These are phyloP conservation scores for Melanaphis sacchari DNA, from an alignment of 1,140 invertebrate genomes.

Conservation along the genomic window DNA sequence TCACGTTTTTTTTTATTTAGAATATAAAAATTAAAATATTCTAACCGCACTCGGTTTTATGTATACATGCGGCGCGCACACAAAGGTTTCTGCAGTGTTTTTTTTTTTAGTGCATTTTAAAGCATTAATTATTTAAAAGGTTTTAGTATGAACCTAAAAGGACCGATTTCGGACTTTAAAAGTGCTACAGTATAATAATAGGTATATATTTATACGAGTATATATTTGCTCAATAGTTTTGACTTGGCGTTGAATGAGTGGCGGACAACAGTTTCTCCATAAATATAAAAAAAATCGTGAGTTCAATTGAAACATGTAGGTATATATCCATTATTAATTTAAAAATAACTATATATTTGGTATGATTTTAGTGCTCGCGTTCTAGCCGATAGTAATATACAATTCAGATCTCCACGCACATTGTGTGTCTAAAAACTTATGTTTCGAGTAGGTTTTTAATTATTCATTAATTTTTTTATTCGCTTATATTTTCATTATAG, in stretches of 20 bases:
- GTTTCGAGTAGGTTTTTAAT: neutral
- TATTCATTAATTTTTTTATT: neutral
- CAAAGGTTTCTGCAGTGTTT: neutral
- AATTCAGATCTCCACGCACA: neutral
- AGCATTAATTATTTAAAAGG: neutral
- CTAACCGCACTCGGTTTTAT: neutral
- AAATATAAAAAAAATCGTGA: neutral
- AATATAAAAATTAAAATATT: constrained; percentile 26
- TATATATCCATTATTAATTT: neutral
- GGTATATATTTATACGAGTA: neutral
- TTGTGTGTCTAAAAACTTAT: neutral
- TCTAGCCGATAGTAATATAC: neutral
- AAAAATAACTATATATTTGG: neutral
- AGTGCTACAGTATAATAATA: constrained; percentile 5
- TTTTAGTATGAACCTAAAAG: neutral
- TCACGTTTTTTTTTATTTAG: constrained; percentile 7
- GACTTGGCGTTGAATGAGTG: neutral
- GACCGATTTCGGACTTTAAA: neutral
- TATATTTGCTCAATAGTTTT: neutral
- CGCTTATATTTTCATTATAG: neutral
- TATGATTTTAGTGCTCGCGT: neutral
- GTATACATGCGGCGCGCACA: neutral
- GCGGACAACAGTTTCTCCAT: neutral
- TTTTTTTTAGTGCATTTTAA: neutral
- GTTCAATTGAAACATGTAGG: neutral